Conservation (phyloP, 2,888 invertebrate species). For the Brachyptera putata region DNA sequence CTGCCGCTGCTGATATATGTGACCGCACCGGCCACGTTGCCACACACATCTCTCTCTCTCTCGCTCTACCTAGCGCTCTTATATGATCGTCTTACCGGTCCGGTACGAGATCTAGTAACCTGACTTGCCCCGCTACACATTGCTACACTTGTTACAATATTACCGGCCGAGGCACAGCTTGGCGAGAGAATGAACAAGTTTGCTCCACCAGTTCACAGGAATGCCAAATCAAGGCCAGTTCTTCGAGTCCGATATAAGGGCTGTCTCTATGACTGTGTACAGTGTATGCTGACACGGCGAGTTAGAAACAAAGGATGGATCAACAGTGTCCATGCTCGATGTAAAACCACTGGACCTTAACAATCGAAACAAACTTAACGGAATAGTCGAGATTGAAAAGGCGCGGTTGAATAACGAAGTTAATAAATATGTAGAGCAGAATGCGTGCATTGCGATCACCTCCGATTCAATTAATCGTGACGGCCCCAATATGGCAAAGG, state of each 20-base stretch:
- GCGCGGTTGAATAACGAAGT: neutral
- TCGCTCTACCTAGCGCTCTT: too few relatives aligned
- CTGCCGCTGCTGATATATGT: slow-evolving; percentile 30
- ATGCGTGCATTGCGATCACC: slow-evolving; percentile 6
- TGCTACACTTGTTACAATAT: slow-evolving; percentile 14
- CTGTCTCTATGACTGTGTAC: too few relatives aligned
- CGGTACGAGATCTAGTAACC: neutral
- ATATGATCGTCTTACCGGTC: neutral
- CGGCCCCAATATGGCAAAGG: slow-evolving; percentile 1
- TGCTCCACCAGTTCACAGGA: slow-evolving; percentile 24
- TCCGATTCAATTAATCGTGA: slow-evolving; percentile 5
- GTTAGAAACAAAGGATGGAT: slow-evolving; percentile 13
- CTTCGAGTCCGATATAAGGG: slow-evolving; percentile 22
- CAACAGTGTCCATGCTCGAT: neutral
- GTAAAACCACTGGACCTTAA: slow-evolving; percentile 3
- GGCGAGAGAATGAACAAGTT: slow-evolving; percentile 5
- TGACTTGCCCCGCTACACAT: slow-evolving; percentile 1
- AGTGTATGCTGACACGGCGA: slow-evolving; percentile 9
- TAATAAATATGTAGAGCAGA: slow-evolving; percentile 19
- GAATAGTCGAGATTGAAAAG: neutral
- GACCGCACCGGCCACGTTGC: slow-evolving; percentile 28
- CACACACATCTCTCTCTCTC: neutral
- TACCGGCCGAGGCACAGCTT: slow-evolving; percentile 7
- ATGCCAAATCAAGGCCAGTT: slow-evolving; percentile 26
- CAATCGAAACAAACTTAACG: slow-evolving; percentile 10